Conservation (phyloP, 1,140 invertebrate genomes). For the Sitobion miscanthi region DNA sequence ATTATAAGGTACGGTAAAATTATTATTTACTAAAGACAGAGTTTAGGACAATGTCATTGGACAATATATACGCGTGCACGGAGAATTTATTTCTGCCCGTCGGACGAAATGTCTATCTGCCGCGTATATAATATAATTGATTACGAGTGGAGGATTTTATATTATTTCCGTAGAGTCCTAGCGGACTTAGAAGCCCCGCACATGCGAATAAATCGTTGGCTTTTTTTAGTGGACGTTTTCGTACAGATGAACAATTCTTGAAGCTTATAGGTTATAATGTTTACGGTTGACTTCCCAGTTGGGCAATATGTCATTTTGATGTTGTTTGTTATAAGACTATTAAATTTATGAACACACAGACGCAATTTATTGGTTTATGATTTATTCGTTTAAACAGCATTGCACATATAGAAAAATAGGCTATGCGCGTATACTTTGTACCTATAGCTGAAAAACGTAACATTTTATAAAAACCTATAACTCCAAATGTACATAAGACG, state of each 20-base stretch:
- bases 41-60: too few relatives aligned
- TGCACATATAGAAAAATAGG: background rate
- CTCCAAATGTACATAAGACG: background rate
- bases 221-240: background rate
- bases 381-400: background rate
- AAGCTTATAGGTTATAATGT: background rate
- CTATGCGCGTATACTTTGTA: background rate
- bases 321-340: background rate
- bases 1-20: background rate
- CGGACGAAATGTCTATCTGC: background rate
- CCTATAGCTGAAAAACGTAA: background rate
- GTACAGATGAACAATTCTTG: background rate
- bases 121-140: background rate
- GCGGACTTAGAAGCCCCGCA: background rate
- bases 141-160: background rate
- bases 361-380: background rate
- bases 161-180: background rate
- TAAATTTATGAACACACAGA: slow-evolving; percentile 37
- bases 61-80: background rate
- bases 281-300: slow-evolving; percentile 26
- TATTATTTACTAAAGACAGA: background rate
- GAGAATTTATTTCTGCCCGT: background rate
- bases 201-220: background rate
- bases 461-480: slow-evolving; percentile 27
- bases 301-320: slow-evolving; percentile 29